Base-by-base conservation (phyloP, 2,888 invertebrate genomes). In the Cephus sareptanus region DNA sequence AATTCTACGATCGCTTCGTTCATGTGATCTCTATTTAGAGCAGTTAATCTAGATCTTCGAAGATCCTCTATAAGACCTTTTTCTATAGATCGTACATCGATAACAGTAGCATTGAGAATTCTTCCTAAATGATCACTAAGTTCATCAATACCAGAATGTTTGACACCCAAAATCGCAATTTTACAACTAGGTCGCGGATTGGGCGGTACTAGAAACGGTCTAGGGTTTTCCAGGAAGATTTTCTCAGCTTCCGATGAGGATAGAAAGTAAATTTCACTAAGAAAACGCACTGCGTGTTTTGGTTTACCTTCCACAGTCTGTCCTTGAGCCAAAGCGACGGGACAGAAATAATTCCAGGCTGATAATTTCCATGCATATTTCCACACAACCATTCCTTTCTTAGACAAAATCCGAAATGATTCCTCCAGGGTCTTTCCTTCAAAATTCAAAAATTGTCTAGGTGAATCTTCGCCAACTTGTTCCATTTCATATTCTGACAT, bases 281-380 rank as follows among this genome's bases (percentile, higher is more conserved):
- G 92, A 84, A 95, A 94, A 68, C 92, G 91, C 1, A 94, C 93
- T 0, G 94, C 93, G 83, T 92, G 93, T 87, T 93, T 93, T 0
- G 93, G 89, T 75, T 92, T 90, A 33, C 95, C 95, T 40, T 89
- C 85, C 23, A 91, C 85, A 74, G 92, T 91, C 76, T 88, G 90
- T n/a, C 95, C 94, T 80, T 92, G 92, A 82, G 92, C 92, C 83
- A 95, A 92, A 82, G 94, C 93, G 4, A 95, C 94, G 9, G 95
- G 95, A 86, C 95, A 95, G 83, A 93, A 91, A 76, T 92, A 93
- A 69, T 90, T 92, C 94, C 95, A 95, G 74, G 92, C 92, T 4
- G 95, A 95, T 81, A 94, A 87, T 74, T 87, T 86, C 93, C 93
- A 93, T 79, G 90, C 90, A 81, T 91, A 93, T 80, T 85, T 84